phyloP scores from a whole-genome alignment of 2,113 vertebrate genomes.

The Murina feae region DNA sequence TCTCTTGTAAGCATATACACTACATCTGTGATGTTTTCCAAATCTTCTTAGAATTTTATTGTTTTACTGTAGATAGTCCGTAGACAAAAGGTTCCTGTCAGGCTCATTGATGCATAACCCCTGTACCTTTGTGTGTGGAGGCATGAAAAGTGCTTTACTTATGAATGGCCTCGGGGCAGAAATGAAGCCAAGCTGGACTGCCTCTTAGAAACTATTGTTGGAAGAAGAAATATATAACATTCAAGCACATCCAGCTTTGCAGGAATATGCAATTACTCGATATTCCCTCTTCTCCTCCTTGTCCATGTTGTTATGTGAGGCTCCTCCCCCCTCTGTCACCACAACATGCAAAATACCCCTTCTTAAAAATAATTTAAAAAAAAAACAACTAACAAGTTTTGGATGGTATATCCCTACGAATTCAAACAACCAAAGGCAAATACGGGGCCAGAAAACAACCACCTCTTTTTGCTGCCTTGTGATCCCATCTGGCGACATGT shows the following conservation, averaged over 20 bases:
- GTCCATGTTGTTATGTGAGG: not conserved
- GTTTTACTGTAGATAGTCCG: not conserved
- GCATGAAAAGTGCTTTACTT: not conserved
- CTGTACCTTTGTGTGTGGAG: not conserved
- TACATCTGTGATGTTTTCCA: not conserved
- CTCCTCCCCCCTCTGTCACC: not conserved
- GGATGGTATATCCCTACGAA: not conserved
- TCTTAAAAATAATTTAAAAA: not conserved
- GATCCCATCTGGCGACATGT: not conserved
- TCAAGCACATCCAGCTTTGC: not conserved
- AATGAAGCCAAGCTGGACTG: not conserved
- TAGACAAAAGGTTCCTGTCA: not conserved
- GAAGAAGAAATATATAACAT: slow-evolving; percentile 23
- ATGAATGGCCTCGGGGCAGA: not conserved
- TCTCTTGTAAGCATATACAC: not conserved
- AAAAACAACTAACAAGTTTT: not conserved
- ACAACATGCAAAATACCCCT: not conserved
- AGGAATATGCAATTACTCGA: not conserved
- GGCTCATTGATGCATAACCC: not conserved
- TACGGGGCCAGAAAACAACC: not conserved
- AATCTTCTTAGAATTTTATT: not conserved
- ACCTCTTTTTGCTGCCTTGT: not conserved
- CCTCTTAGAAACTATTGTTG: not conserved
- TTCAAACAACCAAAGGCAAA: not conserved
- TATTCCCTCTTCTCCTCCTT: not conserved